Evolutionary conservation across 2,888 invertebrate genomes (phyloP), one percentile per base, ranked within the genome.

Genomic region (Schizotus pectinicornis): DNA sequence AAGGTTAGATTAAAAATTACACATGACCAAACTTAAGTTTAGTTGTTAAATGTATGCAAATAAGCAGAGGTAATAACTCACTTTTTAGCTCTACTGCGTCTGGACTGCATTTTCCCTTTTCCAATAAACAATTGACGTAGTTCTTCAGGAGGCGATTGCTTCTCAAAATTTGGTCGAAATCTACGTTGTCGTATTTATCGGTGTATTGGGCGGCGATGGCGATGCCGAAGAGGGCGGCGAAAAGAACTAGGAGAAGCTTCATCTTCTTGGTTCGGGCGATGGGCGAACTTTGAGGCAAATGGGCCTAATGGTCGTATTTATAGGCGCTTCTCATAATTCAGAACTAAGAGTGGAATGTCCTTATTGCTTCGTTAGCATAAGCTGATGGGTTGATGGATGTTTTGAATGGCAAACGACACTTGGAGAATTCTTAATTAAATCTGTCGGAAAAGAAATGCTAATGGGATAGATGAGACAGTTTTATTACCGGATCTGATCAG

Each of bases 91-190:
- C 83, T 62, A 82, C 83, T 35, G 83, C 87, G 56, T 88, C 88
- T 1, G 86, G 82, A 2, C 86, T 86, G 74, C 88, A 88, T 8
- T 81, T 82, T 6, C 85, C 85, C 63, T 74, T 80, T 0, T 85
- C 86, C 46, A 87, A 70, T 6, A 88, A 77, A 67, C 88, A 88
- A 65, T 86, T 85, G 6, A 86, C 81, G 72, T 88, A 88, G 36
- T 84, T 85, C 62, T 83, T 83, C 9, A 88, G 78, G 2, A 88
- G 79, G 37, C 87, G 82, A 2, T 85, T 79, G 8, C 86, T 88
- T 62, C 79, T 80, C 1, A 88, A 77, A 59, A 88, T 84, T 69
- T 85, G 82, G 11, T 88, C 86, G 8, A 88, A 73, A 70, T 88
- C 84, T 63, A 88, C 80, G 71, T 86, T 83, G 75, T 87, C 87